Evolutionary conservation across 1,140 invertebrate genomes (phyloP), one percentile per base, ranked within the genome.

Genomic region (Drosophila busckii): DNA sequence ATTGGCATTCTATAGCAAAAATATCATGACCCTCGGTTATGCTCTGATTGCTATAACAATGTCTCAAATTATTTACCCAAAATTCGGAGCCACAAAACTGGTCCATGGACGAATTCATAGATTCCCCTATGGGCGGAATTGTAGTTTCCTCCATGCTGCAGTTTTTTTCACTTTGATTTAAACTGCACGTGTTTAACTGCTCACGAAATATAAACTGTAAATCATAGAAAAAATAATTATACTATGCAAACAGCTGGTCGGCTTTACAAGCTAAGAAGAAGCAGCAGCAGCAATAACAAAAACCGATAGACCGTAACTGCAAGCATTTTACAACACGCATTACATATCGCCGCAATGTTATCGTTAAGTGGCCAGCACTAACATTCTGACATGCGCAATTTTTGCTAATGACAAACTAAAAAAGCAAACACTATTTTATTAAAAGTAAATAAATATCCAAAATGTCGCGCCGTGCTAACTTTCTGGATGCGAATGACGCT

Each of bases 1-100:
- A 69, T 91, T 91, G 62, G 80, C 67, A 88, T 96, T 91, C 95
- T 96, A 89, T 42, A 91, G 91, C 60, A 70, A 80, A 65, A 42
- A 32, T 22, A 32, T 19, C n/a, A n/a, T n/a, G n/a, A n/a, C n/a
- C n/a, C n/a, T n/a, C n/a, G n/a, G n/a, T n/a, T n/a, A n/a, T n/a
- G n/a, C n/a, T n/a, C n/a, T n/a, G n/a, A n/a, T n/a, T n/a, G n/a
- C n/a, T n/a, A n/a, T n/a, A n/a, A n/a, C n/a, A n/a, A n/a, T n/a
- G n/a, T n/a, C n/a, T n/a, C n/a, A n/a, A n/a, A n/a, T n/a, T n/a
- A n/a, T n/a, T 90, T 88, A 91, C 91, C 91, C 91, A 92, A 88
- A 92, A 92, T 60, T 83, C 83, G 25, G 89, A 89, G 15, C 90
- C 91, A 60, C 91, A 92, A 87, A 91, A 92, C 44, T 88, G 84